Evolutionary conservation across 2,113 vertebrate species (phyloP).

Genomic region (Etheostoma cragini): DNA sequence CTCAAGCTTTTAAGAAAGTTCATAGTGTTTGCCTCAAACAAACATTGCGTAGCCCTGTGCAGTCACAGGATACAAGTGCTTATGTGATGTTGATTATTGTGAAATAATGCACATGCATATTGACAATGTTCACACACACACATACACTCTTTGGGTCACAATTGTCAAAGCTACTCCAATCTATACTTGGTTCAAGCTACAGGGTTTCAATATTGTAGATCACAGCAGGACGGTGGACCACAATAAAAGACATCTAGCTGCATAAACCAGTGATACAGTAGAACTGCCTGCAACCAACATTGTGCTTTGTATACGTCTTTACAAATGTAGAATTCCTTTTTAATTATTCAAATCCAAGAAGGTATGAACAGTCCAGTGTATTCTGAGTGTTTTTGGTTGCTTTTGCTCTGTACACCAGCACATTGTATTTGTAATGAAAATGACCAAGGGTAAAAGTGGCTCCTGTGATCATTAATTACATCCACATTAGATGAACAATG

Average conservation of each 20-base stretch:
- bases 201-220: background rate
- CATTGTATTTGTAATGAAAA: background rate
- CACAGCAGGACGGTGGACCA: background rate
- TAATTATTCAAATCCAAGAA: background rate
- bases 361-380: background rate
- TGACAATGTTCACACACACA: too few species aligned
- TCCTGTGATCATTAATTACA: background rate
- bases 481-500: background rate
- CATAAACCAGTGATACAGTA: background rate
- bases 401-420: background rate
- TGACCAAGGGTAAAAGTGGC: background rate
- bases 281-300: background rate
- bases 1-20: background rate
- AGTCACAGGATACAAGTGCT: constrained; percentile 31
- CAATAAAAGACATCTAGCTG: background rate
- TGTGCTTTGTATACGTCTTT: background rate
- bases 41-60: constrained; percentile 56
- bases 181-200: background rate
- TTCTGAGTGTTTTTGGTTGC: background rate
- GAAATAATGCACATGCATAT: too few species aligned
- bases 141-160: background rate
- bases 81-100: too few species aligned
- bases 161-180: constrained; percentile 13
- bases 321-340: background rate
- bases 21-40: constrained; percentile 36